Percentiles rank a stretch among this genome's conserved stretches.
phyloP scores from a whole-genome alignment of 2,888 invertebrate species.

The Cephus sareptanus region DNA sequence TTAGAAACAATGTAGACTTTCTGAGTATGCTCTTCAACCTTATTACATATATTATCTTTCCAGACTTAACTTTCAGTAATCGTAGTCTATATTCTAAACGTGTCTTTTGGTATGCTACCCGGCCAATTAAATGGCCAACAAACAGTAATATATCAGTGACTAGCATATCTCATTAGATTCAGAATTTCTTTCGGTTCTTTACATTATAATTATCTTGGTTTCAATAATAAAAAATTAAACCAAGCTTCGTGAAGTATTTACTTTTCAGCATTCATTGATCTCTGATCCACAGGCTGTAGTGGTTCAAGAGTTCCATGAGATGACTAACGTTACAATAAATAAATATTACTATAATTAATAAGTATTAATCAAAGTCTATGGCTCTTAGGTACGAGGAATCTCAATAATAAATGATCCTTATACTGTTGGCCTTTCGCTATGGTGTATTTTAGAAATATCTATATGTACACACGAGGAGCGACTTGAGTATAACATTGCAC shows the following conservation, averaged over 20 bases:
- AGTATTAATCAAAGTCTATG: constrained; percentile 19
- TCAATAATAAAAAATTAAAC: constrained; percentile 5
- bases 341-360: constrained; percentile 30
- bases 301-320: constrained; percentile 9
- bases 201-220: constrained; percentile 4
- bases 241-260: neutral
- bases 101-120: constrained; percentile 48
- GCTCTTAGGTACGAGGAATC: constrained; percentile 3
- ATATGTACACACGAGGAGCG: constrained; percentile 42
- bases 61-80: constrained; percentile 44
- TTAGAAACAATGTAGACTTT: constrained; percentile 47
- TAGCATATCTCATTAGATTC: constrained; percentile 38
- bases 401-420: constrained; percentile 11
- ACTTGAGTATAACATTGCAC: constrained; percentile 55
- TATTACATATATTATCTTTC: constrained; percentile 24
- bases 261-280: neutral
- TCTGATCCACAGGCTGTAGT: constrained; percentile 12
- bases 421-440: constrained; percentile 10
- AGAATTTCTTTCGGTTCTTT: constrained; percentile 19
- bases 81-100: constrained; percentile 34
- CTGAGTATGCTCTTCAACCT: constrained; percentile 42
- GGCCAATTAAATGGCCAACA: constrained; percentile 16
- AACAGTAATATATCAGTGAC: constrained; percentile 25
- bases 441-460: constrained; percentile 24
- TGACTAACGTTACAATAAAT: constrained; percentile 26